These are phyloP conservation scores for Helobdella robusta DNA, from an alignment of 2,888 invertebrate species.

Conservation along the genomic window DNA sequence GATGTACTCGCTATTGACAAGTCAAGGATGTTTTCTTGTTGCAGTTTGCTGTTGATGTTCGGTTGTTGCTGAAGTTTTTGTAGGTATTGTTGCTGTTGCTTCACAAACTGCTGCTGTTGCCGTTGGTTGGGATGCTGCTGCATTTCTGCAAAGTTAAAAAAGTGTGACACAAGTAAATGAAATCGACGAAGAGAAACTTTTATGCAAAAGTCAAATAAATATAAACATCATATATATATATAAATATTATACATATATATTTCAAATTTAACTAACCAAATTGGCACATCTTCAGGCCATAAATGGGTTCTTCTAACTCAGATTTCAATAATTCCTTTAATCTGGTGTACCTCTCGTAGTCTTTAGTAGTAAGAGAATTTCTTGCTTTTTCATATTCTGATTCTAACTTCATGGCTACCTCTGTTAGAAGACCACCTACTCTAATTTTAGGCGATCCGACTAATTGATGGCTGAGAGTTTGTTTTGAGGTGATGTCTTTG, in stretches of 20 bases:
- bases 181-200: no score
- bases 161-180: no score
- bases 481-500: background rate
- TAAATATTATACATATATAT: no score
- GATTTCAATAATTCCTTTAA: conserved; percentile 14
- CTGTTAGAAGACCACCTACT: conserved; percentile 12
- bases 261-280: background rate
- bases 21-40: no score
- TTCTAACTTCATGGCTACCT: conserved; percentile 21
- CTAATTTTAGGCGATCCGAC: background rate
- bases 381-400: conserved; percentile 18
- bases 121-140: no score
- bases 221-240: no score
- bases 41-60: no score
- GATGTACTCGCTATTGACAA: no score
- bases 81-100: background rate
- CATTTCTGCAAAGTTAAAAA: no score
- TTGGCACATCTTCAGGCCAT: conserved; percentile 8
- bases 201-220: no score
- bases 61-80: background rate
- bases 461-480: background rate
- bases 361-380: conserved; percentile 13
- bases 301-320: conserved; percentile 21
- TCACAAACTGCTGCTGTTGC: no score
- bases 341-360: conserved; percentile 22